Percentiles rank a stretch among this genome's conserved stretches.
These are phyloP conservation scores for Apistogramma diplotaenia DNA, from an alignment of 2,113 vertebrate genomes.

Conservation along the genomic window DNA sequence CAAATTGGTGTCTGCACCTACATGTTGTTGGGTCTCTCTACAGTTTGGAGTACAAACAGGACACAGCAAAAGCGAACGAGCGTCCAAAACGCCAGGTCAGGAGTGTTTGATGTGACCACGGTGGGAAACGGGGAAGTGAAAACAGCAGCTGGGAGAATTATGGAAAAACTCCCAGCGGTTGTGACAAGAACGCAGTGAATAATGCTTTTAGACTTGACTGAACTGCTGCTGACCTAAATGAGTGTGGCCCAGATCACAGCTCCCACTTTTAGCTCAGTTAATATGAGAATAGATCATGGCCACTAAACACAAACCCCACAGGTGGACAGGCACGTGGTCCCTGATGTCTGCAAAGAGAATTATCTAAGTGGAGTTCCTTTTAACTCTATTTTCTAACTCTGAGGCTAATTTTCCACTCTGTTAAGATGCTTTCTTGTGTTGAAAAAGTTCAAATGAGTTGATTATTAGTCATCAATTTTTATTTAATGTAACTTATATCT, in stretches of 20 bases:
- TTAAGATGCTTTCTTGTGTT: background rate
- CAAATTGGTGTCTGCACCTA: constrained; percentile 17
- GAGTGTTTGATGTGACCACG: constrained; percentile 44
- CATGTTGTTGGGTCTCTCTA: constrained; percentile 26
- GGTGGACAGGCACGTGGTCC: constrained; percentile 19
- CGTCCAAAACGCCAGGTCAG: constrained; percentile 45
- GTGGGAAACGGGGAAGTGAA: constrained; percentile 52
- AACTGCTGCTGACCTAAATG: constrained; percentile 49
- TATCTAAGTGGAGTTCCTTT: background rate
- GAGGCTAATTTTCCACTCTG: background rate
- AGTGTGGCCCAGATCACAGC: constrained; percentile 54
- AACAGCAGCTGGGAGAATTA: constrained; percentile 53
- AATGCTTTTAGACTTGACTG: constrained; percentile 39
- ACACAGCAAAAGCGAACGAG: background rate
- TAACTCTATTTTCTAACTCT: background rate
- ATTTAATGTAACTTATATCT: background rate
- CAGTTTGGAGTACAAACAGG: constrained; percentile 64
- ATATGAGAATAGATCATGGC: constrained; percentile 55
- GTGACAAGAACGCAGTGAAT: constrained; percentile 36
- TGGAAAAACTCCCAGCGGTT: constrained; percentile 42
- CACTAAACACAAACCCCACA: constrained; percentile 47
- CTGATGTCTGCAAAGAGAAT: background rate
- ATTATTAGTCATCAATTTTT: background rate
- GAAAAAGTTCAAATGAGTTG: background rate
- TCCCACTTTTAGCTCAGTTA: constrained; percentile 45